Evolutionary conservation across 1,140 invertebrate species (phyloP).

Genomic region (Cyclina sinensis): DNA sequence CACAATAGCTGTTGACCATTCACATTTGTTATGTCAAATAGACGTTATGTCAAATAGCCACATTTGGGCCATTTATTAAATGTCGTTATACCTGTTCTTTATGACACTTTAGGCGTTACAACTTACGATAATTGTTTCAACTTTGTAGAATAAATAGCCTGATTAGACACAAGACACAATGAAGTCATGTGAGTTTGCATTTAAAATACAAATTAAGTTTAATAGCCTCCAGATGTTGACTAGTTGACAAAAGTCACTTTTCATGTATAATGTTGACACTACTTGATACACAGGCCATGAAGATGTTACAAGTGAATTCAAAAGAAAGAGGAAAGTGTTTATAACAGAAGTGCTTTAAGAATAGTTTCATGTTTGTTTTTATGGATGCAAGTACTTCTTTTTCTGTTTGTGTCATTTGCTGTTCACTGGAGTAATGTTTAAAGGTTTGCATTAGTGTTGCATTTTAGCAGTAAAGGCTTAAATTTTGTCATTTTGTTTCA

Average conservation of each 20-base stretch:
- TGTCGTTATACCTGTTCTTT: neutral
- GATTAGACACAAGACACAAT: too few species aligned
- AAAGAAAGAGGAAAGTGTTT: neutral
- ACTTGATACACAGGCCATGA: too few species aligned
- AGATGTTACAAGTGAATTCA: neutral
- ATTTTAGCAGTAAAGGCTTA: too few species aligned
- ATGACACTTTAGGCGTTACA: neutral
- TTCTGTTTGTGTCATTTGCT: too few species aligned
- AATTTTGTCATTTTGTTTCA: too few species aligned
- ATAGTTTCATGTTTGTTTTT: too few species aligned
- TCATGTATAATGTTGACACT: neutral
- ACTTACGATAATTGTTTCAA: neutral
- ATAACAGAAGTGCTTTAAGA: too few species aligned
- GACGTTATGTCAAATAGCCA: neutral
- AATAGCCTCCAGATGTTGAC: neutral
- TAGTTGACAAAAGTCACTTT: neutral
- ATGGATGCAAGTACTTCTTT: too few species aligned
- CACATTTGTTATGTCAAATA: neutral
- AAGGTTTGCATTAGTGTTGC: too few species aligned
- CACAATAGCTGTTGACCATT: neutral
- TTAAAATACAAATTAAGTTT: neutral
- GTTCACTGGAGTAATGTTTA: too few species aligned
- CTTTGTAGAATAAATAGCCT: neutral
- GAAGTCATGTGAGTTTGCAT: conserved; percentile 1
- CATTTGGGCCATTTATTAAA: neutral